These are phyloP conservation scores for roundworm (Caenorhabditis elegans) DNA, from an alignment of 1,140 invertebrate species.

Conservation along the genomic window DNA sequence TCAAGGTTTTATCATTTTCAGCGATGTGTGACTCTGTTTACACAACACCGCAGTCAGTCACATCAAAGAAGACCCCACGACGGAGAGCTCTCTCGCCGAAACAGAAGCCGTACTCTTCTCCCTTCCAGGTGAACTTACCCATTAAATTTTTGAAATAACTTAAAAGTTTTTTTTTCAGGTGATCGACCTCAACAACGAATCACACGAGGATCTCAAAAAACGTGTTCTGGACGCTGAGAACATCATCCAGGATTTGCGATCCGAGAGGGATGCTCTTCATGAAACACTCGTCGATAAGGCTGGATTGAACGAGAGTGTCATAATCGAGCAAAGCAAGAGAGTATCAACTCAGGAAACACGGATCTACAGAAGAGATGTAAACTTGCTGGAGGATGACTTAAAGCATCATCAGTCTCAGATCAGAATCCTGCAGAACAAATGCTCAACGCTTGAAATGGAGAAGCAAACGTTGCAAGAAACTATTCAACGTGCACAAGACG, in stretches of 20 bases:
- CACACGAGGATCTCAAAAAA: neutral
- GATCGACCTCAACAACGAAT: neutral
- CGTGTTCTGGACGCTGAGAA: neutral
- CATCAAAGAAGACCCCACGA: neutral
- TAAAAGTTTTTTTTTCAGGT: neutral
- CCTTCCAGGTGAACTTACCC: neutral
- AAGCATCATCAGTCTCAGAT: neutral
- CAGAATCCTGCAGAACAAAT: neutral
- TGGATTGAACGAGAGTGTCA: neutral
- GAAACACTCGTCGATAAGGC: neutral
- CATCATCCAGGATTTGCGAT: neutral
- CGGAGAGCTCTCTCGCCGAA: neutral
- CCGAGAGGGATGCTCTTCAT: neutral
- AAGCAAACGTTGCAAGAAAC: neutral
- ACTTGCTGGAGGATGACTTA: neutral
- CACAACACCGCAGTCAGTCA: constrained; percentile 2
- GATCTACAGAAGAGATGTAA: neutral
- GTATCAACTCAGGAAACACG: neutral
- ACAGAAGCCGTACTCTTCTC: neutral
- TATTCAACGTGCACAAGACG: neutral
- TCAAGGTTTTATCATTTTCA: neutral
- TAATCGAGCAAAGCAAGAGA: neutral
- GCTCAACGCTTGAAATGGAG: neutral
- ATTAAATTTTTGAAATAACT: neutral
- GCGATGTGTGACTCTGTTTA: neutral